Percentiles rank a stretch among this genome's conserved stretches.
phyloP scores from a whole-genome alignment of 2,888 invertebrate genomes.

The Thecocarcelia acutangulata region DNA sequence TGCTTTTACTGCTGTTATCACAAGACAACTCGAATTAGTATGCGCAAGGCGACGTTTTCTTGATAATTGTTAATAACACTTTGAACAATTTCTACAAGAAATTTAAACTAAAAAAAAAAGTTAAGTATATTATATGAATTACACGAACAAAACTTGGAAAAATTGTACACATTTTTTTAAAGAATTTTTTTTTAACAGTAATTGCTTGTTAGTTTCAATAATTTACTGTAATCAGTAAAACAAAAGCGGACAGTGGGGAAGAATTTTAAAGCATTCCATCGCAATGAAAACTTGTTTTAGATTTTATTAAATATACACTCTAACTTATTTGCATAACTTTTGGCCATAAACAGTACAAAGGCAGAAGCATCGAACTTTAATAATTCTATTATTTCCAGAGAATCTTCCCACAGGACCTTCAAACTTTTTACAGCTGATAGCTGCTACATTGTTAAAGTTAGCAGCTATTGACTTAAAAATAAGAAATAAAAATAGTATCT shows the following conservation, averaged over 20 bases:
- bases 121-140: conserved; percentile 27
- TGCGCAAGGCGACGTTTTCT: conserved; percentile 62
- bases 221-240: conserved; percentile 20
- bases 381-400: too few species aligned
- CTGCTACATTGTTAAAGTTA: too few species aligned
- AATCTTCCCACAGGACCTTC: too few species aligned
- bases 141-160: conserved; percentile 35
- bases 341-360: neutral
- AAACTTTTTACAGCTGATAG: too few species aligned
- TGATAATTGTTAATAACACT: conserved; percentile 62
- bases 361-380: too few species aligned
- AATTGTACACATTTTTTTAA: neutral
- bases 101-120: conserved; percentile 24
- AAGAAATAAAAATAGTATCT: too few species aligned
- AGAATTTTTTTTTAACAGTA: conserved; percentile 44
- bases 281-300: neutral
- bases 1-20: conserved; percentile 53
- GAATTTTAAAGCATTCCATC: neutral
- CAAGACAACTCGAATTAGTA: conserved; percentile 54
- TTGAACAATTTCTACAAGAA: conserved; percentile 53
- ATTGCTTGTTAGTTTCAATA: conserved; percentile 39
- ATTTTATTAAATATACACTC: too few species aligned
- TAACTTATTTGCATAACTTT: neutral
- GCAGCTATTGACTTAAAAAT: too few species aligned
- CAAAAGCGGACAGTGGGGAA: neutral